A percentile compares a stretch with the other conserved stretches of the same genome.
Evolutionary conservation across 1,140 invertebrate species (phyloP).

Genomic region (Diprion similis): DNA sequence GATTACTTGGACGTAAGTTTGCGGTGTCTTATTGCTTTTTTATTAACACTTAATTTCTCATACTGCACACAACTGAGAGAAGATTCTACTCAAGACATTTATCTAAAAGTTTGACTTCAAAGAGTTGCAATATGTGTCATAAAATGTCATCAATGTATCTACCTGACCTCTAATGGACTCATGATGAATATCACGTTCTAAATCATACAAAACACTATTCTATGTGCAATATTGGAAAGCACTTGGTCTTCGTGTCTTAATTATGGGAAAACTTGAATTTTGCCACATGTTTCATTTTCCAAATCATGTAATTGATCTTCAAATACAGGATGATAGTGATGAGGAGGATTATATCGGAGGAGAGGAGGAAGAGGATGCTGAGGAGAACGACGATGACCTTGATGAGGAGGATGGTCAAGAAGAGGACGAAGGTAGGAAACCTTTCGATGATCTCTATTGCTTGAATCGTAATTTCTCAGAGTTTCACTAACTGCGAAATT

Average conservation of each 20-base stretch:
- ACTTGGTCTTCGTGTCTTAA: slow-evolving; percentile 48
- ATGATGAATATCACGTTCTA: slow-evolving; percentile 31
- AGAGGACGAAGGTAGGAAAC: slow-evolving; percentile 23
- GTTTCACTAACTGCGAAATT: slow-evolving; percentile 27
- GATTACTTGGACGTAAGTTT: slow-evolving; percentile 69
- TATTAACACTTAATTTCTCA: too few species aligned
- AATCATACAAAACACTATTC: not conserved
- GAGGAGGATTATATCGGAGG: slow-evolving; percentile 69
- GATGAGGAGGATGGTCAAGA: slow-evolving; percentile 57
- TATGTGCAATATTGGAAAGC: slow-evolving; percentile 12
- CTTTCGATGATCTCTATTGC: not conserved
- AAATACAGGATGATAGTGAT: slow-evolving; percentile 64
- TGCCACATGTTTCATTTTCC: slow-evolving; percentile 43
- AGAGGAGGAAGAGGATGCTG: slow-evolving; percentile 69
- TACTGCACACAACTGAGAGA: too few species aligned
- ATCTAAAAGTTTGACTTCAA: too few species aligned
- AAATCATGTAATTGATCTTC: too few species aligned
- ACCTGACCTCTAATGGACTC: too few species aligned
- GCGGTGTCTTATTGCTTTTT: too few species aligned
- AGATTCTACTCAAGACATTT: too few species aligned
- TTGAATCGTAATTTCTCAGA: not conserved
- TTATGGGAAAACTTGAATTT: slow-evolving; percentile 68
- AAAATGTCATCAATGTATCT: too few species aligned
- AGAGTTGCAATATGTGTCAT: too few species aligned
- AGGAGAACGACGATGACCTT: slow-evolving; percentile 66